Percentiles rank a stretch among this genome's conserved stretches.
phyloP scores from a whole-genome alignment of 2,797 vertebrate species.

The Esox masquinongy region DNA sequence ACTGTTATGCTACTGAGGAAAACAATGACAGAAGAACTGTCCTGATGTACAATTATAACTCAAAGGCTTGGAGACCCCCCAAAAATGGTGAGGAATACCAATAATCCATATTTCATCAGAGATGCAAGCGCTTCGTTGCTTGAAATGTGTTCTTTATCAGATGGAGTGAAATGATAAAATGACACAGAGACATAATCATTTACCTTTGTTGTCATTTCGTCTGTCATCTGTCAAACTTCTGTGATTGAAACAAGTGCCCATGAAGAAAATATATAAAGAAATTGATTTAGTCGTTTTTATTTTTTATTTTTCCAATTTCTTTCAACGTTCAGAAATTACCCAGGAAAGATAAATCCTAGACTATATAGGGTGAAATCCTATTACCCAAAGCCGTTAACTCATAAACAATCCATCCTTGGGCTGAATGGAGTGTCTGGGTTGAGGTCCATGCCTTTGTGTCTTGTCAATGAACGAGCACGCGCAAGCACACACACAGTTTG shows the following conservation, averaged over 20 bases:
- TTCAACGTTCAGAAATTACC: conserved; percentile 55
- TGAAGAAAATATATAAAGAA: conserved; percentile 39
- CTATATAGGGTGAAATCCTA: conserved; percentile 54
- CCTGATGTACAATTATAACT: neutral
- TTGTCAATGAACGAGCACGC: conserved; percentile 31
- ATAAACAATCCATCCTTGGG: conserved; percentile 57
- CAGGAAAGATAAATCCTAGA: conserved; percentile 60
- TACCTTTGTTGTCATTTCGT: conserved; percentile 70
- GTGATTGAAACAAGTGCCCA: conserved; percentile 65
- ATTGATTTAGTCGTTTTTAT: conserved; percentile 56
- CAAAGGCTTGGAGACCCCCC: neutral
- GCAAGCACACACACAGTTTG: conserved; percentile 11
- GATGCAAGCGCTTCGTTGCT: neutral
- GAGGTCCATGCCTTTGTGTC: conserved; percentile 30
- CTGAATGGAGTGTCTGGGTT: conserved; percentile 40
- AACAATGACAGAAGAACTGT: neutral
- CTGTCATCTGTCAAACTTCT: conserved; percentile 63
- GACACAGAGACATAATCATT: conserved; percentile 68
- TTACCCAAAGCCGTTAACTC: conserved; percentile 61
- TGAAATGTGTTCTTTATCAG: conserved; percentile 46
- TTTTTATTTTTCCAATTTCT: conserved; percentile 62
- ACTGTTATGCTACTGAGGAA: neutral
- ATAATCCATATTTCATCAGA: neutral
- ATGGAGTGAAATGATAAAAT: conserved; percentile 62
- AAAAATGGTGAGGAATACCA: neutral